Evolutionary conservation across 2,113 vertebrate genomes (phyloP).

Genomic region (Polypterus bichir): DNA sequence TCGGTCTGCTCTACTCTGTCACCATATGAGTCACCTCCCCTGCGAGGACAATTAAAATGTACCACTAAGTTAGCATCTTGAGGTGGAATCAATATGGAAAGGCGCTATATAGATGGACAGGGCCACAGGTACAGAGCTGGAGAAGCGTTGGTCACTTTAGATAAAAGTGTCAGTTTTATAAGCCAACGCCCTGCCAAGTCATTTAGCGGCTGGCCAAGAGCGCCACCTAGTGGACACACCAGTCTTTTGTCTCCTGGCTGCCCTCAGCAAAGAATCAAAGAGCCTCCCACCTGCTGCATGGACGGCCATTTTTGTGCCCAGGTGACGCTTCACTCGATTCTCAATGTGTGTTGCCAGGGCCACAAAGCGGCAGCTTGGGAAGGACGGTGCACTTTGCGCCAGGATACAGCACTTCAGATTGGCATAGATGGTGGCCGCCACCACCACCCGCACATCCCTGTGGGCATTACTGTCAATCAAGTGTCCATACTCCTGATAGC

Average conservation of each 20-base stretch:
- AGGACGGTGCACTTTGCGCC: conserved; percentile 31
- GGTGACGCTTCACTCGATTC: conserved; percentile 50
- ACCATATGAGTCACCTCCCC: too few relatives aligned
- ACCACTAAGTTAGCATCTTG: too few relatives aligned
- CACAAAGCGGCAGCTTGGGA: conserved; percentile 54
- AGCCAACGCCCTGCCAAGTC: not conserved
- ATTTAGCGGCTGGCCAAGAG: not conserved
- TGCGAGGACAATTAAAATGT: too few relatives aligned
- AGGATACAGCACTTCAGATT: conserved; percentile 67
- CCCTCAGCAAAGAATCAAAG: not conserved
- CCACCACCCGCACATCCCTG: conserved; percentile 55
- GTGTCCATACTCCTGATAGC: conserved; percentile 52
- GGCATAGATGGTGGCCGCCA: conserved; percentile 56
- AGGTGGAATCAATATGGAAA: too few relatives aligned
- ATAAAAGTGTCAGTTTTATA: not conserved
- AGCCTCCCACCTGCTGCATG: conserved; percentile 44
- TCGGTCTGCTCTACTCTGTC: too few relatives aligned
- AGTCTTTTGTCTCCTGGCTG: not conserved
- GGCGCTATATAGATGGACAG: too few relatives aligned
- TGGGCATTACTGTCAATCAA: conserved; percentile 59
- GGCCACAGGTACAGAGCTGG: not conserved
- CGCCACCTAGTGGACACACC: not conserved
- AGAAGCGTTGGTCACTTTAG: not conserved
- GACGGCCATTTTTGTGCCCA: conserved; percentile 62
- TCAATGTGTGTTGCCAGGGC: conserved; percentile 56